Conservation (phyloP, 2,113 vertebrate genomes). For the Reinhardtius hippoglossoides region DNA sequence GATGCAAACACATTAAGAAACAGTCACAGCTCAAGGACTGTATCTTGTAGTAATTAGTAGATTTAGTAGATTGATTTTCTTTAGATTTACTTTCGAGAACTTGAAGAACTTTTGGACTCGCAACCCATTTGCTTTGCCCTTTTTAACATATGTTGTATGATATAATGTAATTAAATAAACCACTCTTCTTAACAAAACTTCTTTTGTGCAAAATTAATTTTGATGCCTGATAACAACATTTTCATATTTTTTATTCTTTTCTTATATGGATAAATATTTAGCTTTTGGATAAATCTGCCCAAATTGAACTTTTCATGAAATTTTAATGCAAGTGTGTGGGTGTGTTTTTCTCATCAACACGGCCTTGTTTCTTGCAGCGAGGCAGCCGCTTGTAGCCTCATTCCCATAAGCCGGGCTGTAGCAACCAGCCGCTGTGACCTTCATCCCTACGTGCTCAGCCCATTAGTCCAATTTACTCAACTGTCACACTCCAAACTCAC, state of each 20-base stretch:
- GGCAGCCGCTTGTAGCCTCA: slow-evolving; percentile 26
- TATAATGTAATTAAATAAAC: not conserved
- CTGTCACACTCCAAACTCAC: slow-evolving; percentile 72
- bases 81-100: no score
- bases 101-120: not conserved
- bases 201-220: no score
- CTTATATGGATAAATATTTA: slow-evolving; percentile 21
- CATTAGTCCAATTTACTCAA: slow-evolving; percentile 78
- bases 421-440: slow-evolving; percentile 56
- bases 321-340: slow-evolving; percentile 20
- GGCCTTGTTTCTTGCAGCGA: slow-evolving; percentile 22
- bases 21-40: not conserved
- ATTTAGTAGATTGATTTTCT: no score
- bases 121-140: not conserved
- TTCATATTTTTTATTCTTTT: slow-evolving; percentile 4
- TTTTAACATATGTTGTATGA: not conserved
- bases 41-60: no score
- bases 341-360: slow-evolving; percentile 32
- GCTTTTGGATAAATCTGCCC: slow-evolving; percentile 25
- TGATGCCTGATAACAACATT: not conserved
- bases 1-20: not conserved
- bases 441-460: slow-evolving; percentile 61
- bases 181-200: no score
- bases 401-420: slow-evolving; percentile 47
- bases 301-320: slow-evolving; percentile 22